Percentiles rank a stretch among this genome's conserved stretches.
Evolutionary conservation across 2,113 vertebrate species (phyloP).

Genomic region (Rhipidura dahli): DNA sequence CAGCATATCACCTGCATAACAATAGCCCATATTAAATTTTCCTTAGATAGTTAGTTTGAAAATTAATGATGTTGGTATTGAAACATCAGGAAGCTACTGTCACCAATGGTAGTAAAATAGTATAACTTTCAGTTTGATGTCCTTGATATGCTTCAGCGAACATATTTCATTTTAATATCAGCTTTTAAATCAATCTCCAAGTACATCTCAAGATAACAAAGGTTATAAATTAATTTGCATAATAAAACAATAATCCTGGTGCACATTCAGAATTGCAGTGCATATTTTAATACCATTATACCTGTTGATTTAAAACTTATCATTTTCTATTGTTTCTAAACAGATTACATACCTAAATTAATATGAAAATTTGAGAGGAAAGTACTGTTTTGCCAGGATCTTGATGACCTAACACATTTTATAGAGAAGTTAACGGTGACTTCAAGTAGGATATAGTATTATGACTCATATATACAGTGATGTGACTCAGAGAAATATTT

Average conservation of each 20-base stretch:
- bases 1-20: neutral
- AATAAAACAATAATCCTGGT: conserved; percentile 47
- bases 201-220: conserved; percentile 26
- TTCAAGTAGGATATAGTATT: neutral
- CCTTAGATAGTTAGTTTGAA: neutral
- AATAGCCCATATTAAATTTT: neutral
- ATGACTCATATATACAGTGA: neutral
- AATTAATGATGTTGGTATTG: conserved; percentile 38
- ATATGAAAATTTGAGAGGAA: neutral
- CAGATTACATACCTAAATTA: neutral
- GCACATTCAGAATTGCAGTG: neutral
- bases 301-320: neutral
- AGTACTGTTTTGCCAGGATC: neutral
- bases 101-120: neutral
- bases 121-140: conserved; percentile 17
- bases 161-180: conserved; percentile 52
- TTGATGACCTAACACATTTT: neutral
- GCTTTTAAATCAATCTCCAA: conserved; percentile 44
- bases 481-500: neutral
- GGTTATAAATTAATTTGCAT: conserved; percentile 56
- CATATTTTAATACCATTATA: conserved; percentile 23
- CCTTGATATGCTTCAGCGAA: conserved; percentile 15
- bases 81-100: neutral
- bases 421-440: neutral
- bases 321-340: neutral